Conservation (phyloP, 1,140 invertebrate genomes). For the Odontomachus brunneus region DNA sequence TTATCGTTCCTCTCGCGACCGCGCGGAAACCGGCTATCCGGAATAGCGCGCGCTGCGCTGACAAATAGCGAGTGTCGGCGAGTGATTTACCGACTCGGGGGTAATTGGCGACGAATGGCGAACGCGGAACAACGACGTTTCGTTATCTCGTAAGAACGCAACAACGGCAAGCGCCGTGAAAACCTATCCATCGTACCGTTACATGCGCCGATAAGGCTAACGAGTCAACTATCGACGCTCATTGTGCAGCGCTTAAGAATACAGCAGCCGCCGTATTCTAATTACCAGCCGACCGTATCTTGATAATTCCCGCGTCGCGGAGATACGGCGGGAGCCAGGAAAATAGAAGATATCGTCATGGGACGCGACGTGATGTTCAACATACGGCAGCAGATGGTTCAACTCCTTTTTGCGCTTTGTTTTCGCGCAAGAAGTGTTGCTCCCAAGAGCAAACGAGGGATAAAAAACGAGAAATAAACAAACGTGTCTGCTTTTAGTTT, state of each 20-base stretch:
- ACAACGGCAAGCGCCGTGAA: slow-evolving; percentile 44
- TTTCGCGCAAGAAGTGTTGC: too few relatives aligned
- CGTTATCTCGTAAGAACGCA: slow-evolving; percentile 53
- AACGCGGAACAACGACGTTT: slow-evolving; percentile 47
- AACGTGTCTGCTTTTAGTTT: too few relatives aligned
- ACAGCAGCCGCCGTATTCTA: slow-evolving; percentile 35
- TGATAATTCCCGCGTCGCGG: slow-evolving; percentile 23
- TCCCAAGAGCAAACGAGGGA: too few relatives aligned
- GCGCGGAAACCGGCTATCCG: slow-evolving; percentile 25
- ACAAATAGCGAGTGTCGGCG: slow-evolving; percentile 53
- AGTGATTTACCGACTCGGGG: slow-evolving; percentile 67
- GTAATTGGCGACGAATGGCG: slow-evolving; percentile 68
- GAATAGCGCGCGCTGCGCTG: slow-evolving; percentile 44
- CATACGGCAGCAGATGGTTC: too few relatives aligned
- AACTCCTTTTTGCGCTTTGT: too few relatives aligned
- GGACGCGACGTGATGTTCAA: too few relatives aligned
- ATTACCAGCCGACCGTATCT: slow-evolving; percentile 42
- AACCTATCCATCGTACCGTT: slow-evolving; percentile 69
- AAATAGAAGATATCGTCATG: too few relatives aligned
- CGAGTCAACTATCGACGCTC: slow-evolving; percentile 32
- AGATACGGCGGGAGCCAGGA: too few relatives aligned
- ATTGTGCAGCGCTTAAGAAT: slow-evolving; percentile 30
- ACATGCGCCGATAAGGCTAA: slow-evolving; percentile 60
- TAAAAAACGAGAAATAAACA: too few relatives aligned
- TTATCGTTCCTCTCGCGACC: slow-evolving; percentile 52